Evolutionary conservation across 2,888 invertebrate species (phyloP).

Genomic region (Gryllus longicercus): DNA sequence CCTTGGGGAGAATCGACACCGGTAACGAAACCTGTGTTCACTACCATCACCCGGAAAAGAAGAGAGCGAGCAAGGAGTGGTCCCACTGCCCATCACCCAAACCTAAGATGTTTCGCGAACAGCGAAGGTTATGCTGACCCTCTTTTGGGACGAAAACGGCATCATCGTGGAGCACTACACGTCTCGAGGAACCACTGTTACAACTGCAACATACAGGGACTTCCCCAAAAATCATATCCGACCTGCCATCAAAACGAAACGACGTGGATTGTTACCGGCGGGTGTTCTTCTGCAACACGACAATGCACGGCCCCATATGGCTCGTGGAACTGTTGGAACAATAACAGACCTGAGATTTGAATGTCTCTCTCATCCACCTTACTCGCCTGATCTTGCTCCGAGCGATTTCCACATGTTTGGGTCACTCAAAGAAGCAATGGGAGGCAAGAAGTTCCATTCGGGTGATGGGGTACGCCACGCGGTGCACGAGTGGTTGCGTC

Average conservation of each 20-base stretch:
- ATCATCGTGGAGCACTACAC: conserved; percentile 18
- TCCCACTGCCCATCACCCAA: conserved; percentile 24
- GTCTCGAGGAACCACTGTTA: conserved; percentile 12
- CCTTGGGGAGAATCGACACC: too few species aligned
- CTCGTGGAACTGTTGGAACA: too few species aligned
- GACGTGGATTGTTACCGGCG: conserved; percentile 1
- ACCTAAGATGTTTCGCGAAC: conserved; percentile 23
- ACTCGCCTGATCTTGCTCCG: too few species aligned
- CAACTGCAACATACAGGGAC: conserved; percentile 18
- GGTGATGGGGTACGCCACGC: too few species aligned
- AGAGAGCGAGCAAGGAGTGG: conserved; percentile 24
- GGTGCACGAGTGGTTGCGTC: too few species aligned
- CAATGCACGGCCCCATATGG: too few species aligned
- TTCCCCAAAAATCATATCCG: conserved; percentile 4
- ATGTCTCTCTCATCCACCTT: too few species aligned
- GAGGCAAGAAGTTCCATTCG: too few species aligned
- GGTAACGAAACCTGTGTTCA: too few species aligned
- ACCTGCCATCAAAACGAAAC: conserved; percentile 22
- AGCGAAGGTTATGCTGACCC: conserved; percentile 23
- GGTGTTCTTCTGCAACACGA: background rate
- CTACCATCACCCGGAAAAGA: conserved; percentile 4
- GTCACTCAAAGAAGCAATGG: too few species aligned
- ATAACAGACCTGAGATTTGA: too few species aligned
- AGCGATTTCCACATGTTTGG: too few species aligned
- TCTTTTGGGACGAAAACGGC: background rate